These are phyloP conservation scores for Leptinotarsa undecemlineata DNA, from an alignment of 1,140 invertebrate genomes.

Conservation along the genomic window DNA sequence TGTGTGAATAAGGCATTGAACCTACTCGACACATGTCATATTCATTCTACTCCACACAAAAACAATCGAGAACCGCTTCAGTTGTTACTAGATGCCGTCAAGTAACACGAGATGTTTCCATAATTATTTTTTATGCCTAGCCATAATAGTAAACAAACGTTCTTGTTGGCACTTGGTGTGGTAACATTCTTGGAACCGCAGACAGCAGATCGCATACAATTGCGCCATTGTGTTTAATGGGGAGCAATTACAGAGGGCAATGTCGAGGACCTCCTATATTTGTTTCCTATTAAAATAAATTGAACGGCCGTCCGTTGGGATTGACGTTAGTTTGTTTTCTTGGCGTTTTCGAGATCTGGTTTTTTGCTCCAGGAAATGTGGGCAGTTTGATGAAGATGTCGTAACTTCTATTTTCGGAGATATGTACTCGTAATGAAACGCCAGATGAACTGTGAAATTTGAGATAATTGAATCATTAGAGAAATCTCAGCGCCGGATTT, in stretches of 20 bases:
- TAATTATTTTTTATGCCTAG: neutral
- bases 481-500: too few species aligned
- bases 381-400: too few species aligned
- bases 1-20: too few species aligned
- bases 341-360: neutral
- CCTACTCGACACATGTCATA: too few species aligned
- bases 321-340: neutral
- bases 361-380: too few species aligned
- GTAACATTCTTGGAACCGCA: conserved; percentile 7
- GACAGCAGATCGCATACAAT: neutral
- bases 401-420: too few species aligned
- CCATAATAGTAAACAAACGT: neutral
- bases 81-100: neutral
- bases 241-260: conserved; percentile 13
- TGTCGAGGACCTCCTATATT: conserved; percentile 16
- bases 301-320: neutral
- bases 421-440: too few species aligned
- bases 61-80: too few species aligned
- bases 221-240: conserved; percentile 18
- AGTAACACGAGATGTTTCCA: neutral
- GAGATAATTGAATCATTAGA: too few species aligned
- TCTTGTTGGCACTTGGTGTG: neutral
- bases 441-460: too few species aligned
- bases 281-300: conserved; percentile 20
- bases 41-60: too few species aligned